Conservation (phyloP, 2,888 invertebrate species). For the Euplagia quadripunctaria region DNA sequence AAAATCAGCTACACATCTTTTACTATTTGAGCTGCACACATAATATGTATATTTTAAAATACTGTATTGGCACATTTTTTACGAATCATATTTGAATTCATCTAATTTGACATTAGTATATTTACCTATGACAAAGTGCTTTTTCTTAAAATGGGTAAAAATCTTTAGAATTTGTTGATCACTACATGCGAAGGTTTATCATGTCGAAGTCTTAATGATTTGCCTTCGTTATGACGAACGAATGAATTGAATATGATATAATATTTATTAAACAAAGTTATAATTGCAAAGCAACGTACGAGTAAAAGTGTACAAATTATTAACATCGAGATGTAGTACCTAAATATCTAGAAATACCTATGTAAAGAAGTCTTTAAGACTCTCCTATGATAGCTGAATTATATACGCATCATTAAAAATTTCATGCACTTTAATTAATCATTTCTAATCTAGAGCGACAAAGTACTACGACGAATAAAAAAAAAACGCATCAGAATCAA, state of each 20-base stretch:
- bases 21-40: constrained; percentile 42
- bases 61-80: constrained; percentile 39
- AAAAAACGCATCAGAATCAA: not conserved
- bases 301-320: constrained; percentile 44
- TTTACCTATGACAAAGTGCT: constrained; percentile 31
- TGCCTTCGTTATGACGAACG: constrained; percentile 21
- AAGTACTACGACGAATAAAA: constrained; percentile 13
- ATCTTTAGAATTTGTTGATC: constrained; percentile 53
- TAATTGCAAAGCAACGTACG: constrained; percentile 38
- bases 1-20: constrained; percentile 30
- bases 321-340: constrained; percentile 50
- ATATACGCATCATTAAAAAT: constrained; percentile 33
- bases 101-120: constrained; percentile 32
- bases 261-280: constrained; percentile 25
- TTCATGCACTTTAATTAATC: constrained; percentile 36
- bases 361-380: constrained; percentile 56
- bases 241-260: constrained; percentile 24
- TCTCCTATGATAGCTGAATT: constrained; percentile 54
- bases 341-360: constrained; percentile 41
- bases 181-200: constrained; percentile 42
- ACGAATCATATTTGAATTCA: constrained; percentile 33
- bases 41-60: constrained; percentile 25
- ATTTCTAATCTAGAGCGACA: constrained; percentile 34
- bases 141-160: constrained; percentile 41
- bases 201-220: constrained; percentile 30